Evolutionary conservation across 2,113 vertebrate genomes (phyloP).

Genomic region (Acanthisitta chloris): DNA sequence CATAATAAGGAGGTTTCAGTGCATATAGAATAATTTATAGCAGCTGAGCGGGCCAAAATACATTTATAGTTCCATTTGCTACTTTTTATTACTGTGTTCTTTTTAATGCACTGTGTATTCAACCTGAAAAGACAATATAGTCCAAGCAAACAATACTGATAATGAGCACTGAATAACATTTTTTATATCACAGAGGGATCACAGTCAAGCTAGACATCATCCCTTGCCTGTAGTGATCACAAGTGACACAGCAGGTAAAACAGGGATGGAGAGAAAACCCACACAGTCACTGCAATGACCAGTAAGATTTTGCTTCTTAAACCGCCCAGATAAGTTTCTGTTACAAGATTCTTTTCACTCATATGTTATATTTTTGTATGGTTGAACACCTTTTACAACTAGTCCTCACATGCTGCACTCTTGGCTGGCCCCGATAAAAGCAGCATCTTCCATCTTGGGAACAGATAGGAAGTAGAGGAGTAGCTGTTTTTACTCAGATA

Average conservation of each 20-base stretch:
- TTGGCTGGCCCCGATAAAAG: not conserved
- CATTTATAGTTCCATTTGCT: not conserved
- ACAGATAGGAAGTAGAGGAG: too few species aligned
- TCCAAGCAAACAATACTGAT: not conserved
- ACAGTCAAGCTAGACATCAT: not conserved
- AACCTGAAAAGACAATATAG: not conserved
- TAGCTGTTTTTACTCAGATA: too few species aligned
- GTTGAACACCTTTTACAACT: not conserved
- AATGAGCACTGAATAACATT: not conserved
- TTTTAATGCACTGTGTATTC: not conserved
- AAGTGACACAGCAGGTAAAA: not conserved
- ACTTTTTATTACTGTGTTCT: not conserved
- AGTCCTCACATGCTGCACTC: not conserved
- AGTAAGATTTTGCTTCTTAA: not conserved
- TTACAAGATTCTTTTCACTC: not conserved
- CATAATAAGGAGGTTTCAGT: not conserved
- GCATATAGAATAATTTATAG: not conserved
- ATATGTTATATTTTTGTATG: not conserved
- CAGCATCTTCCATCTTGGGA: not conserved
- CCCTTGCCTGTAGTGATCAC: not conserved
- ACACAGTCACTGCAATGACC: fast-evolving
- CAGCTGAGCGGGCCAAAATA: not conserved
- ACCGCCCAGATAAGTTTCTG: not conserved
- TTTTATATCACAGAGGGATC: not conserved
- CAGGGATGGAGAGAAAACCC: not conserved